Base-by-base conservation (phyloP, 2,888 invertebrate species). In the Rhaphigaster nebulosa region DNA sequence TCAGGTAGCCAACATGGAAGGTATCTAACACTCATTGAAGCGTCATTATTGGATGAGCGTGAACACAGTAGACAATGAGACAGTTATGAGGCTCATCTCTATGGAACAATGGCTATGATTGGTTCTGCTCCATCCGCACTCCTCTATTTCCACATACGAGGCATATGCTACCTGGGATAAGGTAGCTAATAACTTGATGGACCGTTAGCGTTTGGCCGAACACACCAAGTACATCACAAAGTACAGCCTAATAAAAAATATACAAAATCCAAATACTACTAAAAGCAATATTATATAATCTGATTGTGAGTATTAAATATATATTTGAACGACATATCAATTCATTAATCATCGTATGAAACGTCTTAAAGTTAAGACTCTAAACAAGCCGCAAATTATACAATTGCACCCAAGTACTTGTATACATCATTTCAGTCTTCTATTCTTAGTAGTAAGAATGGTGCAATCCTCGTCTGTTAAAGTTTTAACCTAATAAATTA, bases 11-110 rank as follows among this genome's bases (percentile, higher is more conserved):
- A 38, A 76, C 38, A 65, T 34, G 13, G 65, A 65, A 65, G 29
- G 38, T 18, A 38, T 20, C 70, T 29, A 76, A 76, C 38, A 76
- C 34, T 76, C 70, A 76, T 34, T 38, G 70, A 76, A 76, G 70
- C 18, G 38, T 76, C 70, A 76, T 76, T 76, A 76, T 38, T 76
- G 38, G 70, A 20, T 23, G 70, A 45, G 84, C 84, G 84, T 84
- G 84, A 84, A 84, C n/a, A 26, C 84, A 26, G 84, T 84, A 84
- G 84, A 84, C 84, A 84, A 84, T 84, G 84, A 84, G 84, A 26
- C 45, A n/a, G 84, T 84, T 84, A 84, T 84, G 41, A 84, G 45
- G n/a, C n/a, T 84, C 84, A 84, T 84, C 84, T 84, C 45, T 50
- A 45, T 84, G 84, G 84, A 84, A 84, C 84, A 84, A 84, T 84